These are phyloP conservation scores for Amitus sp. DNA, from an alignment of 2,888 invertebrate genomes.

Conservation along the genomic window DNA sequence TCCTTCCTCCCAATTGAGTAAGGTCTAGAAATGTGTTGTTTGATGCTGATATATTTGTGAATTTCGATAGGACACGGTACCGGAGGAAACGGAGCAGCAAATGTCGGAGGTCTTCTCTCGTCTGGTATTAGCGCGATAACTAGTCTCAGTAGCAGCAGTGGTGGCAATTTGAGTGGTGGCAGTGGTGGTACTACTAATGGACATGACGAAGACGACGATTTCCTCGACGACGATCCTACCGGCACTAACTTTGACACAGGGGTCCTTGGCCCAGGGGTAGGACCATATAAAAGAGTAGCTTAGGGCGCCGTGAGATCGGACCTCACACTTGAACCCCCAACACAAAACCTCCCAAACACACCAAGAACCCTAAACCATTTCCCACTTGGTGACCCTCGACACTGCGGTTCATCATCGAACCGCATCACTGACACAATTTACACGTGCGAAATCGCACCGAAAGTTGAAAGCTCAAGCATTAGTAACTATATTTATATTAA, in stretches of 20 bases:
- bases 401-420: no score
- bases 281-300: slow-evolving; percentile 43
- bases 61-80: slow-evolving; percentile 42
- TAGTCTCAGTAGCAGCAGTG: slow-evolving; percentile 40
- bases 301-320: no score
- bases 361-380: no score
- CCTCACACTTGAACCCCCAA: slow-evolving; percentile 11
- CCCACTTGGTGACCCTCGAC: no score
- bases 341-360: no score
- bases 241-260: slow-evolving; percentile 54
- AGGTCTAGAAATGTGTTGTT: no score
- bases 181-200: slow-evolving; percentile 38
- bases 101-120: slow-evolving; percentile 50
- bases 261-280: slow-evolving; percentile 60
- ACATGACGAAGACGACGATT: slow-evolving; percentile 25
- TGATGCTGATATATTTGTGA: background rate
- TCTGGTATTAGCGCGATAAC: slow-evolving; percentile 27
- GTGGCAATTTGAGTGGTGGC: slow-evolving; percentile 46
- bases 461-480: background rate
- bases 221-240: slow-evolving; percentile 29
- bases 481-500: background rate
- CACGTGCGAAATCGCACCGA: background rate
- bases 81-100: slow-evolving; percentile 67
- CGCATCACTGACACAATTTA: slow-evolving; percentile 1
- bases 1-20: no score